Percentiles rank a stretch among this genome's conserved stretches.
Conservation (phyloP, 1,140 invertebrate species). For the Triops cancriformis region DNA sequence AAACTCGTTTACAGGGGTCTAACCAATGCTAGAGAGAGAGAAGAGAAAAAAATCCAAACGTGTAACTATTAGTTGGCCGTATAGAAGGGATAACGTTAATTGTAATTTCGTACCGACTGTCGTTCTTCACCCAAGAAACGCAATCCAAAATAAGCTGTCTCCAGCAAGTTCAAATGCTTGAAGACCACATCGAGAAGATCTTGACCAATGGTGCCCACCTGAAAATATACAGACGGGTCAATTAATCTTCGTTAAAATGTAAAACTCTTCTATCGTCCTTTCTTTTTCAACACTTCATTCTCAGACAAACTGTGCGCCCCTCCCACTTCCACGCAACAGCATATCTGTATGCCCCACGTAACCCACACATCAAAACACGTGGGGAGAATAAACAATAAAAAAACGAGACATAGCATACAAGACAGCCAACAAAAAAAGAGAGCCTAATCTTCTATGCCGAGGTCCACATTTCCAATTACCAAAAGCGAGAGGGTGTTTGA, state of each 20-base stretch:
- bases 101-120: slow-evolving; percentile 62
- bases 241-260: slow-evolving; percentile 12
- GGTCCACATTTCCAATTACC: not conserved
- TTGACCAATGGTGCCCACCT: slow-evolving; percentile 75
- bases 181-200: slow-evolving; percentile 78
- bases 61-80: slow-evolving; percentile 8
- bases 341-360: not conserved
- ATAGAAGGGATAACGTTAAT: not conserved
- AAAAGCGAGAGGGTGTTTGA: not conserved
- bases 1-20: slow-evolving; percentile 71
- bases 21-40: slow-evolving; percentile 69
- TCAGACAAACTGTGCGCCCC: not conserved
- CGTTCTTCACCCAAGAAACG: slow-evolving; percentile 77
- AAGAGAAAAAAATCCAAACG: slow-evolving; percentile 30
- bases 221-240: slow-evolving; percentile 44
- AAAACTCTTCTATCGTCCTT: slow-evolving; percentile 15
- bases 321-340: slow-evolving; percentile 8
- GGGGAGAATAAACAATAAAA: not conserved
- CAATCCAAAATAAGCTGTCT: slow-evolving; percentile 87
- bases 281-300: not conserved
- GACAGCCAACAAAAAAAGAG: not conserved
- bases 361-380: not conserved
- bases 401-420: not conserved
- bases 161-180: slow-evolving; percentile 77
- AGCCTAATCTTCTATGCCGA: not conserved